phyloP scores from a whole-genome alignment of 2,113 vertebrate species.

The Meriones unguiculatus region DNA sequence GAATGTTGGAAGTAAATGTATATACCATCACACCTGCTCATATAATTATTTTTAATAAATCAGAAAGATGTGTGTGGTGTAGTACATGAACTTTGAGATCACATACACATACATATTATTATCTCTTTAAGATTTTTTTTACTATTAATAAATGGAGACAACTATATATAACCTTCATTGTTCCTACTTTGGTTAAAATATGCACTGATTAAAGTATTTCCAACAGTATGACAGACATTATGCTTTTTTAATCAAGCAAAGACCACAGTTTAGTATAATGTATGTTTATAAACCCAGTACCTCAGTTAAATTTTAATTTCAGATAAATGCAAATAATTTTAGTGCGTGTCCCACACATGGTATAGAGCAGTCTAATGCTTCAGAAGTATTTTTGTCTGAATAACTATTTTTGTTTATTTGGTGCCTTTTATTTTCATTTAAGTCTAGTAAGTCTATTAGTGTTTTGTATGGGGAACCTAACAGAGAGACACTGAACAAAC shows the following conservation, averaged over 20 bases:
- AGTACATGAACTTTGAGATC: not conserved
- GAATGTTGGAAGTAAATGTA: not conserved
- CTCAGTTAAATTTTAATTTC: conserved; percentile 9
- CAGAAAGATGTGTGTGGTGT: not conserved
- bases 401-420: not conserved
- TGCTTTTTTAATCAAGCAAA: not conserved
- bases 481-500: not conserved
- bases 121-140: not conserved
- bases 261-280: not conserved
- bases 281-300: not conserved
- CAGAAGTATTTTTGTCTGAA: not conserved
- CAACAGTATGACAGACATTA: not conserved
- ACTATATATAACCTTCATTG: not conserved
- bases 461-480: not conserved
- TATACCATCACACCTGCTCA: not conserved
- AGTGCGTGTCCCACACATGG: not conserved
- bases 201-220: not conserved
- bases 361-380: not conserved
- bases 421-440: not conserved
- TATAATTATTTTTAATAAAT: conserved; percentile 33
- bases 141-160: conserved; percentile 33
- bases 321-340: conserved; percentile 9
- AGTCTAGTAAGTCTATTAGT: not conserved
- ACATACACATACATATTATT: not conserved
- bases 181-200: not conserved